phyloP scores from a whole-genome alignment of 2,888 invertebrate species.

The Xestobium rufovillosum region DNA sequence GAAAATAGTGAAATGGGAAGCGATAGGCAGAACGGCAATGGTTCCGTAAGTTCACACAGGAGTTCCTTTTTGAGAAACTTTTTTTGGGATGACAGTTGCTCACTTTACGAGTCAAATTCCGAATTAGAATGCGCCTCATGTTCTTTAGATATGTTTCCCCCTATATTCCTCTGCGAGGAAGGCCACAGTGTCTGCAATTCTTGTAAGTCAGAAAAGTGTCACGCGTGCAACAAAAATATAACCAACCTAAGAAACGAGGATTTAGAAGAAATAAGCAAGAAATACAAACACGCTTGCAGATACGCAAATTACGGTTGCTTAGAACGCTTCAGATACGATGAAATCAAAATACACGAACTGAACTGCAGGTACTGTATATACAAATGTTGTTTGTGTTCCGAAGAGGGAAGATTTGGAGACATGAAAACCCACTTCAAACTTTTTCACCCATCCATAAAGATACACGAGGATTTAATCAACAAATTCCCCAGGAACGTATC shows the following conservation, averaged over 20 bases:
- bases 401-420: not conserved
- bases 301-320: constrained; percentile 28
- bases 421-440: not conserved
- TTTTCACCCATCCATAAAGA: not conserved
- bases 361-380: constrained; percentile 31
- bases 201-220: constrained; percentile 25
- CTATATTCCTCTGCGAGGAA: constrained; percentile 28
- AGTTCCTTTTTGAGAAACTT: constrained; percentile 2
- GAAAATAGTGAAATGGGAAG: too few species aligned
- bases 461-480: constrained; percentile 8
- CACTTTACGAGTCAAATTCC: not conserved
- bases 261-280: constrained; percentile 28
- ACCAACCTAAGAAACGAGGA: constrained; percentile 26
- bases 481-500: constrained; percentile 29
- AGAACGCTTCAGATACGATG: constrained; percentile 25
- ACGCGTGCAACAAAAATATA: constrained; percentile 24
- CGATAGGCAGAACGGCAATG: too few species aligned
- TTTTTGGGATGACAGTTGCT: not conserved
- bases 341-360: constrained; percentile 24
- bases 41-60: constrained; percentile 1
- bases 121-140: constrained; percentile 26
- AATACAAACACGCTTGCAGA: constrained; percentile 26
- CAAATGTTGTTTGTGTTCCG: constrained; percentile 22
- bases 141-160: constrained; percentile 25
- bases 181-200: constrained; percentile 28